A percentile compares a stretch with the other conserved stretches of the same genome.
Evolutionary conservation across 2,113 vertebrate genomes (phyloP).

Genomic region (Embiotoca jacksoni): DNA sequence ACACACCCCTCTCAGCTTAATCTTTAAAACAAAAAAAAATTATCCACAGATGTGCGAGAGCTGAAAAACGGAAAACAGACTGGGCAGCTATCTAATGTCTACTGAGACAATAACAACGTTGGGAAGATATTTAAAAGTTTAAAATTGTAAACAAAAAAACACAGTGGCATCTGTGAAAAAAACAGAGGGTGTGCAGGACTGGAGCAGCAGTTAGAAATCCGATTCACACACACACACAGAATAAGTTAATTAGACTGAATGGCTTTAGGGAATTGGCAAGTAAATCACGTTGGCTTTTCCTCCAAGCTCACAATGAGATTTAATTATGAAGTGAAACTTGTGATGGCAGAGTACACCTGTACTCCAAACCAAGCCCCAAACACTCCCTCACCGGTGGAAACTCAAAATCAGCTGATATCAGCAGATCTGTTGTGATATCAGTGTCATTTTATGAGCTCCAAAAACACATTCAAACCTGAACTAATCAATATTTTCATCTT

Average conservation of each 20-base stretch:
- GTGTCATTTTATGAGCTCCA: not conserved
- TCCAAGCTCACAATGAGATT: constrained; percentile 54
- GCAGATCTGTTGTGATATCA: not conserved
- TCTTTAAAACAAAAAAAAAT: constrained; percentile 9
- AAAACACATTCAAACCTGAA: constrained; percentile 13
- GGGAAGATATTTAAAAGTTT: constrained; percentile 21
- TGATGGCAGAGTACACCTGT: constrained; percentile 49
- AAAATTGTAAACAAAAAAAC: not conserved
- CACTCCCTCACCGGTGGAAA: not conserved
- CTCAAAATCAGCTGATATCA: not conserved
- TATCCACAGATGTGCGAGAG: not conserved
- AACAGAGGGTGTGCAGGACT: constrained; percentile 4
- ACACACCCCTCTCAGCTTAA: constrained; percentile 35
- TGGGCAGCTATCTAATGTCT: not conserved
- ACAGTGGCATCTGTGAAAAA: constrained; percentile 5
- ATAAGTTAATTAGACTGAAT: constrained; percentile 71
- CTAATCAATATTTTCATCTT: not conserved
- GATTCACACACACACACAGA: constrained; percentile 42
- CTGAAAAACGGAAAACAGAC: not conserved
- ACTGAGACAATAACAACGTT: constrained; percentile 13
- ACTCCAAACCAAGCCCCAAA: constrained; percentile 2
- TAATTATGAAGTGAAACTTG: constrained; percentile 61
- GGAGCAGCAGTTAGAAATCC: constrained; percentile 50
- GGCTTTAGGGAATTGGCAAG: constrained; percentile 67
- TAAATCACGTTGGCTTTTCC: constrained; percentile 55